Base-by-base conservation (phyloP, 2,113 vertebrate species). In the Rattus rattus region DNA sequence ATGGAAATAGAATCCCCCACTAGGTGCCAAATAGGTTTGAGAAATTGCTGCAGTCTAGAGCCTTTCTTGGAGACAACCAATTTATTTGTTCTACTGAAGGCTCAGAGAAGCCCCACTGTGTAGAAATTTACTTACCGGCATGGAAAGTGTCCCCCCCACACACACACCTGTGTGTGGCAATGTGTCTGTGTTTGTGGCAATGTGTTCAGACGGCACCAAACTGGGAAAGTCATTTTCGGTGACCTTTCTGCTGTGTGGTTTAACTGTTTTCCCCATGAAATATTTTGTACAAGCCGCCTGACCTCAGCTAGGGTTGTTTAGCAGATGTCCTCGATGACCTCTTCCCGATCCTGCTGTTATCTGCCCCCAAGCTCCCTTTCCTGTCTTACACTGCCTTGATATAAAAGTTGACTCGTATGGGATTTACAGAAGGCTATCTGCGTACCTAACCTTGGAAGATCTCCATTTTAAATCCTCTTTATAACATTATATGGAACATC, bases 331-430 rank as follows among this genome's bases (percentile, higher is more conserved):
- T 79, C 0, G 36, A 79, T 0, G 0, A 33, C 56, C 84, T n/a
- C n/a, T 90, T 95, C 91, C 65, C 47, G 63, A 65, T 63, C 77
- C 16, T 13, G 72, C 70, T 1, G 7, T 63, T 85, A 30, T 63
- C 24, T 80, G 43, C 54, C 12, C 84, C n/a, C 19, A 10, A 81
- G 61, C 63, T 26, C 19, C 54, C 75, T 90, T 96, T 95, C 96
- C 59, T 97, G 5, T 87, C 72, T 90, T 75, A 30, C 28, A 39
- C 1, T 88, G 33, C 63, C 14, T 75, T 43, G 59, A 49, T 69
- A 19, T 93, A 73, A 92, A 90, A 90, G 56, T 67, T 95, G 90
- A 86, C 75, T 87, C 86, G 12, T 84, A 72, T 65, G 77, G 65
- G 70, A 59, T 94, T 91, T 94, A 49, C 92, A n/a, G 73, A 84